These are phyloP conservation scores for Cerceris rybyensis DNA, from an alignment of 2,888 invertebrate species.

Conservation along the genomic window DNA sequence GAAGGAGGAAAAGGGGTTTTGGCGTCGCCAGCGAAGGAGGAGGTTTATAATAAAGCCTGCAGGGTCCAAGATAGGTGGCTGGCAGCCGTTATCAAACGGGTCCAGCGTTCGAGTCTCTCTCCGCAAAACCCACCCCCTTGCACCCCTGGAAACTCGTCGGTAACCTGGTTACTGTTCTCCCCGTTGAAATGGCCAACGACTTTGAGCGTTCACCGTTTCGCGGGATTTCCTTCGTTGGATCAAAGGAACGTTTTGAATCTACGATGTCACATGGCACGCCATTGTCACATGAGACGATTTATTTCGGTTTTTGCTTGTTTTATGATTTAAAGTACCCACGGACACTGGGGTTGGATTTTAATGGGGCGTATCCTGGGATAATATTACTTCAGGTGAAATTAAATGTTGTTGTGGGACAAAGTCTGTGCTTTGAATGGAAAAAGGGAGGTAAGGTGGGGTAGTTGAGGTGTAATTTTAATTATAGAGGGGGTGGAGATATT, in stretches of 20 bases:
- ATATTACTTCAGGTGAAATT: no score
- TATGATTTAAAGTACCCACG: neutral
- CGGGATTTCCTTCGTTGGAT: slow-evolving; percentile 30
- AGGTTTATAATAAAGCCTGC: slow-evolving; percentile 82
- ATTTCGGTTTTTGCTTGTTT: neutral
- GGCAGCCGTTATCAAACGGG: slow-evolving; percentile 79
- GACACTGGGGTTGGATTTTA: no score
- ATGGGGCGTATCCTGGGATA: no score
- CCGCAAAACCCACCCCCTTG: slow-evolving; percentile 74
- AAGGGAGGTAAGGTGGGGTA: no score
- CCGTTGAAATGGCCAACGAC: slow-evolving; percentile 47
- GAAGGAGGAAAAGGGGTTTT: slow-evolving; percentile 49
- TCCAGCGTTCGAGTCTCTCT: slow-evolving; percentile 77
- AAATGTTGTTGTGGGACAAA: no score
- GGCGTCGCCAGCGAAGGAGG: slow-evolving; percentile 47
- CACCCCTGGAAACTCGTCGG: slow-evolving; percentile 61
- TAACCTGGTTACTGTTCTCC: slow-evolving; percentile 53
- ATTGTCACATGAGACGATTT: neutral
- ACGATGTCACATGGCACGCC: neutral
- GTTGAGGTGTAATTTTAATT: no score
- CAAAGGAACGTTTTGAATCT: slow-evolving; percentile 10
- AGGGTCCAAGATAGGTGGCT: slow-evolving; percentile 79
- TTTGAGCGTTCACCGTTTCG: slow-evolving; percentile 45
- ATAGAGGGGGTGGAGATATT: no score
- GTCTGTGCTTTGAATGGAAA: no score